Base-by-base conservation (phyloP, 2,797 vertebrate genomes). In the Pelochelys cantorii region DNA sequence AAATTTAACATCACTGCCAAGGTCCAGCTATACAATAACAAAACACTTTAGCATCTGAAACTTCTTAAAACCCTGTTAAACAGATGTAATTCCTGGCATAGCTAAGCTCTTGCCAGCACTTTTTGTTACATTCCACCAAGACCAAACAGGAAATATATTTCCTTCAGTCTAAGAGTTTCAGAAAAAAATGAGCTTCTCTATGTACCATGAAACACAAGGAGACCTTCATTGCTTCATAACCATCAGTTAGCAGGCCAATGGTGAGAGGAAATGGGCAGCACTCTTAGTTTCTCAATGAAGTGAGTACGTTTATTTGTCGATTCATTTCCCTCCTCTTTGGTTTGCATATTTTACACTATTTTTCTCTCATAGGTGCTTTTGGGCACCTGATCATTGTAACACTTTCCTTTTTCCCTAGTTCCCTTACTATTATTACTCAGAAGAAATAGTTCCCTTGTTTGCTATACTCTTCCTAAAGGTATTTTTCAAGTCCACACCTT, bases 121-220 rank as follows among this genome's bases (percentile, higher is more conserved):
- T 81, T 89, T 93, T 94, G 81, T 90, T 74, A 68, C 77, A 89
- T 92, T 97, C 84, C 84, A 81, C 48, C 53, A 92, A 94, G 81
- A 88, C 77, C 91, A 94, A 92, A 85, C 79, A 88, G 94, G 96
- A 96, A 95, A 94, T 89, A 34, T 11, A 42, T 83, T 97, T 94
- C 55, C 92, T 92, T 86, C 84, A 85, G 88, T 83, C 55, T 71
- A 86, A 94, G 91, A 78, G 84, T 87, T 96, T 90, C 83, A 86
- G 86, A 88, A 90, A 80, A 94, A 89, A 95, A 93, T 31, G 83
- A 91, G 17, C 25, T 53, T 79, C 74, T 90, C 60, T 89, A 60
- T 88, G 81, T 90, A 94, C 54, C 77, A 65, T 15, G 57, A 62
- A 88, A 90, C 79, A 93, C 80, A 95, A 88, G 86, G 93, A 88